phyloP scores from a whole-genome alignment of 2,888 invertebrate species.

The Scotopteryx bipunctaria region DNA sequence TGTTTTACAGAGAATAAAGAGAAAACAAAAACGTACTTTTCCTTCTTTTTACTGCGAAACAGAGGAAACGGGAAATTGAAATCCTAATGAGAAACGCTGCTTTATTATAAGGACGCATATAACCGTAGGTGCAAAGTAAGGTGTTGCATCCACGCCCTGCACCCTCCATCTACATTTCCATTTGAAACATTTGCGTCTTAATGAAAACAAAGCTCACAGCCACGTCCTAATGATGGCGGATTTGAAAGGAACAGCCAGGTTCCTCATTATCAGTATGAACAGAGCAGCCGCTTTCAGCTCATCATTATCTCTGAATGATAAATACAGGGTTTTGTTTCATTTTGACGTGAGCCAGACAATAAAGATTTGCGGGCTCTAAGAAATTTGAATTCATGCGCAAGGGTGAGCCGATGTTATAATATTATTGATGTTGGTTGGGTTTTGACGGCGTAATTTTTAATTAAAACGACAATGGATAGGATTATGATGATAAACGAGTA shows the following conservation, averaged over 20 bases:
- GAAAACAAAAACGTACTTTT: neutral
- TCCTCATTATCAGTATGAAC: slow-evolving; percentile 71
- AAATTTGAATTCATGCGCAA: slow-evolving; percentile 31
- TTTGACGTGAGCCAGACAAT: slow-evolving; percentile 37
- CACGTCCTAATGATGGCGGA: slow-evolving; percentile 76
- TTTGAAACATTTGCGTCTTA: slow-evolving; percentile 72
- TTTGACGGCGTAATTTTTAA: slow-evolving; percentile 12
- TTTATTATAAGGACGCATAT: slow-evolving; percentile 15
- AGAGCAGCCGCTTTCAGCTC: slow-evolving; percentile 48
- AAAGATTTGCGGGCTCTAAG: slow-evolving; percentile 27
- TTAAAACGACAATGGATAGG: slow-evolving; percentile 15
- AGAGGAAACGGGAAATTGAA: slow-evolving; percentile 19
- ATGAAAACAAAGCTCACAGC: slow-evolving; percentile 75
- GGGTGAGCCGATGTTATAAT: slow-evolving; percentile 18
- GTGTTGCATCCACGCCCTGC: slow-evolving; percentile 41
- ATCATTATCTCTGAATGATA: slow-evolving; percentile 59
- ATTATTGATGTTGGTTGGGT: slow-evolving; percentile 34
- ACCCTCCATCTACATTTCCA: slow-evolving; percentile 50
- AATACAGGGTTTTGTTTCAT: slow-evolving; percentile 47
- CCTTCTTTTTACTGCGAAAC: slow-evolving; percentile 6
- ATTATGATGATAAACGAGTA: neutral
- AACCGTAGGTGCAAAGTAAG: slow-evolving; percentile 36
- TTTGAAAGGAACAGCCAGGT: slow-evolving; percentile 68
- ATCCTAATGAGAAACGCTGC: slow-evolving; percentile 20
- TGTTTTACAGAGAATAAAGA: neutral